phyloP scores from a whole-genome alignment of 2,888 invertebrate genomes.

The Orthosia gothica region DNA sequence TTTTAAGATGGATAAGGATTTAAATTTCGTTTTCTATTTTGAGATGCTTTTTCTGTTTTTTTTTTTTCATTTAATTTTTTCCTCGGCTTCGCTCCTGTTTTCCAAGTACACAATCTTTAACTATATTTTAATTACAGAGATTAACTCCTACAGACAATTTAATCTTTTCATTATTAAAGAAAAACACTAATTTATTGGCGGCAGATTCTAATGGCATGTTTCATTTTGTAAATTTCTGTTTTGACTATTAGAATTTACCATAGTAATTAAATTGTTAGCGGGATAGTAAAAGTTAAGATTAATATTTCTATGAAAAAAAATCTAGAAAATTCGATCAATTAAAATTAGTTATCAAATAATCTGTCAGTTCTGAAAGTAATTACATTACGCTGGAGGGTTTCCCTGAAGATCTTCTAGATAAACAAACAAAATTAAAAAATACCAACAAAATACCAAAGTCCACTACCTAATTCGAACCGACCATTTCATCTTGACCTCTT shows the following conservation, averaged over 20 bases:
- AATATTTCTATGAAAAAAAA: neutral
- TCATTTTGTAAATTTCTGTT: too few relatives aligned
- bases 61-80: neutral
- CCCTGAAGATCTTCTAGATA: neutral
- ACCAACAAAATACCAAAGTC: conserved; percentile 16
- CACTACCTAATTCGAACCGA: conserved; percentile 12
- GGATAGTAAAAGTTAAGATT: neutral
- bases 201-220: too few relatives aligned
- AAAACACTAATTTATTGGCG: too few relatives aligned
- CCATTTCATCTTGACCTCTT: conserved; percentile 33
- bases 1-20: neutral
- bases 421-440: conserved; percentile 5
- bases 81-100: too few relatives aligned
- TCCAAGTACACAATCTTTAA: too few relatives aligned
- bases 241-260: too few relatives aligned
- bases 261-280: neutral
- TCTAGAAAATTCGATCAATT: neutral
- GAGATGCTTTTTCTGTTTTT: too few relatives aligned
- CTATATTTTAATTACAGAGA: too few relatives aligned
- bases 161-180: neutral
- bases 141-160: too few relatives aligned
- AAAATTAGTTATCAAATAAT: neutral
- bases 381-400: neutral
- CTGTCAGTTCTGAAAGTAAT: conserved; percentile 4
- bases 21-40: neutral